Base-by-base conservation (phyloP, 2,113 vertebrate genomes). In the Stigmatopora argus region DNA sequence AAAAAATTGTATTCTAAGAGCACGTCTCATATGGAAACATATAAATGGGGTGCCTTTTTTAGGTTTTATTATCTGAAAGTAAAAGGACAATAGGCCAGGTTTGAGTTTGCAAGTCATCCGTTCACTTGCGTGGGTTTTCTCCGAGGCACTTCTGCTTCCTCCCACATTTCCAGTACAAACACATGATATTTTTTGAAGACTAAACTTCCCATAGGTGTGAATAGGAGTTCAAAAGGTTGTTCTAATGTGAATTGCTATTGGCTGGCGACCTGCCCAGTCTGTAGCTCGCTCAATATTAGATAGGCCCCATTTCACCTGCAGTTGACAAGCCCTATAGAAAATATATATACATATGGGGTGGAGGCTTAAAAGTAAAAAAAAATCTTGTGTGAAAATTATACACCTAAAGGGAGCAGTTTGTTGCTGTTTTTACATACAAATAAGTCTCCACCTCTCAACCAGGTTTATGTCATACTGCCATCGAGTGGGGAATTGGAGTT, bases 401-500 rank as follows among this genome's bases (percentile, higher is more conserved):
- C 7, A 7, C 6, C 9, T 41, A 41, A 41, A 41, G 38, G 38
- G 9, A 8, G 9, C 38, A 7, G 38, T 41, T 41, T 41, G 38
- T 41, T 41, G 6, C 38, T 41, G 38, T 41, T 41, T 41, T 41
- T 41, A 41, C 38, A 41, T 41, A 5, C 38, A 41, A 41, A 41
- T 10, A 41, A 41, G 38, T 41, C n/a, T n/a, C n/a, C n/a, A n/a
- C 9, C 38, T 41, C 6, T 41, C 7, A 66, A 19, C 5, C 7
- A 1, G 56, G 63, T 2, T 56, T 23, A 15, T 79, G 60, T 58
- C 58, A 65, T 65, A 78, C 81, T 75, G 48, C 80, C 87, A 84
- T 71, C 88, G 84, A 82, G 82, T 83, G 88, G 74, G 55, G 7
- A 62, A 10, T 51, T 19, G 3, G 12, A 7, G 44, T 14, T 13